Percentiles rank a stretch among this genome's conserved stretches.
Conservation (phyloP, 2,797 vertebrate genomes). For the Hemitrygon akajei region DNA sequence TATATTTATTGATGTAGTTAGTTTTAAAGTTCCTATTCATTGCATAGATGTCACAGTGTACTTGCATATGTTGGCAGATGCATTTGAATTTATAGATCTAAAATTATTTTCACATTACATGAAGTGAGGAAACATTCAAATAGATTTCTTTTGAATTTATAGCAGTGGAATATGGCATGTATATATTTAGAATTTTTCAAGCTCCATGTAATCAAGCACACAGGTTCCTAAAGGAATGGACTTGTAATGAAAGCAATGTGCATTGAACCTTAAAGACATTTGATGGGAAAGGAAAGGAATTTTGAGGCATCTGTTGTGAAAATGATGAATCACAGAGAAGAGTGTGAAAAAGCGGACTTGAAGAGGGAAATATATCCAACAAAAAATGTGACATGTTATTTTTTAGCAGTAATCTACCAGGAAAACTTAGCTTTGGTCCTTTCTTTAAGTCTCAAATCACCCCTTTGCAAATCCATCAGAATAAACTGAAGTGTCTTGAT, state of each 20-base stretch:
- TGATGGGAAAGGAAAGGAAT: not conserved
- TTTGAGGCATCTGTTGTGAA: not conserved
- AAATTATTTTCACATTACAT: not conserved
- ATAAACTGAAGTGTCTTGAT: not conserved
- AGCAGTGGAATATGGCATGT: not conserved
- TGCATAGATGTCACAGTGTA: not conserved
- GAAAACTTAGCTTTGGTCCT: not conserved
- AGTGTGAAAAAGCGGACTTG: not conserved
- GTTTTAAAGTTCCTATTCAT: not conserved
- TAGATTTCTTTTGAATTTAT: not conserved
- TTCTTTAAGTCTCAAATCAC: not conserved
- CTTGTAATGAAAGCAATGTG: not conserved
- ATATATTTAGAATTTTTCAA: not conserved
- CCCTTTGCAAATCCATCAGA: not conserved
- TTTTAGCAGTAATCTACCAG: not conserved
- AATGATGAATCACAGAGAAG: not conserved
- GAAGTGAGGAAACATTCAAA: not conserved
- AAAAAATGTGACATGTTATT: not conserved
- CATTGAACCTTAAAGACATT: not conserved
- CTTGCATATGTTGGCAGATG: not conserved
- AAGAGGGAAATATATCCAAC: not conserved
- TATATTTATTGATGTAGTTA: not conserved
- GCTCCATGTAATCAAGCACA: not conserved
- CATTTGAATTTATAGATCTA: slow-evolving; percentile 14
- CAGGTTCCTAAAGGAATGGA: not conserved